Evolutionary conservation across 1,140 invertebrate species (phyloP).

Genomic region (Megalonaias nervosa): DNA sequence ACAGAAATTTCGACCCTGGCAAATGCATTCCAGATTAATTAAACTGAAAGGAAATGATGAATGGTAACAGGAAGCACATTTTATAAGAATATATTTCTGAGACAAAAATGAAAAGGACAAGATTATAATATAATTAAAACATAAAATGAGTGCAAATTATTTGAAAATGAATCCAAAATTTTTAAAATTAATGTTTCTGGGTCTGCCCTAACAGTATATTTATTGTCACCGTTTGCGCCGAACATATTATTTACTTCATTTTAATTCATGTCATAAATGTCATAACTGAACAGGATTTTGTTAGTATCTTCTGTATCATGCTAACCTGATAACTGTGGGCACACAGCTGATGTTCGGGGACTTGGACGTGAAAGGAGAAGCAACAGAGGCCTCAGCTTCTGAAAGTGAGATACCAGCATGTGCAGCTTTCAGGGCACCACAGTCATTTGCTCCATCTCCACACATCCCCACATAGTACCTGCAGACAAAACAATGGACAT

Average conservation of each 20-base stretch:
- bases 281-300: background rate
- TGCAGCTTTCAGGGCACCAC: slow-evolving; percentile 90
- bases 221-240: background rate
- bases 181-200: too few species aligned
- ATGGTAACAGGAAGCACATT: too few species aligned
- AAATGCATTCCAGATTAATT: too few species aligned
- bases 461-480: slow-evolving; percentile 93
- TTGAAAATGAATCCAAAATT: too few species aligned
- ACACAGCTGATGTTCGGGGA: slow-evolving; percentile 93
- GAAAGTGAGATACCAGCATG: slow-evolving; percentile 97
- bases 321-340: slow-evolving; percentile 81
- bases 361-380: slow-evolving; percentile 96
- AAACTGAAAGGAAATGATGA: too few species aligned
- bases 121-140: too few species aligned
- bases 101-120: too few species aligned
- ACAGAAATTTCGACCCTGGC: too few species aligned
- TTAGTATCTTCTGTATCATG: background rate
- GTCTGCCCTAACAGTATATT: too few species aligned
- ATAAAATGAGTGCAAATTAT: too few species aligned
- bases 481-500: slow-evolving; percentile 13
- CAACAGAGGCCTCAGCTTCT: slow-evolving; percentile 95
- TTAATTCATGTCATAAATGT: background rate
- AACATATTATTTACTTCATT: background rate
- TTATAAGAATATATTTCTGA: too few species aligned
- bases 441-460: slow-evolving; percentile 97